Evolutionary conservation across 2,888 invertebrate species (phyloP), one percentile per base, ranked within the genome.

Genomic region (Rotaria socialis): DNA sequence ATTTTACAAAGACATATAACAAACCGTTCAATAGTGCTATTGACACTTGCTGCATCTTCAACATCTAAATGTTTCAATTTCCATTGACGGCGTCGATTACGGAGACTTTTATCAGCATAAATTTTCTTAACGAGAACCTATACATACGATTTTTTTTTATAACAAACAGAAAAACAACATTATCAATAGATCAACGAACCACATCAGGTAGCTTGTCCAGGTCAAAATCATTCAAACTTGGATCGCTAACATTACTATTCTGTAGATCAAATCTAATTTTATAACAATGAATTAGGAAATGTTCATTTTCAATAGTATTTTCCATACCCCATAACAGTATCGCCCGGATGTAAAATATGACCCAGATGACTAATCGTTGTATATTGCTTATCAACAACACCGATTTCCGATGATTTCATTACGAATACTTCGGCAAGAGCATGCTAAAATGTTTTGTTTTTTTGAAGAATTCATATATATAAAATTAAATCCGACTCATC

Each of bases 341-440:
- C 99, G 14, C 98, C 98, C 80, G 95, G 94, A 90, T 95, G 95
- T 84, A 99, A 92, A 88, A 98, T 91, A 90, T 96, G 95, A 0
- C 99, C 99, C 84, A 99, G 92, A 92, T 99, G 99, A 3, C 97
- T 96, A 88, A 95, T 94, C 14, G 95, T 94, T 90, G 96, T 96
- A 88, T 95, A 94, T 87, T 94, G 94, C 85, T 91, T 90, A 89
- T 94, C 95, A 80, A 95, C 94, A 2, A 94, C 92, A 0, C 97
- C 98, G 85, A 90, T 88, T 87, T 90, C 91, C 86, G 94, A 94
- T 35, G 95, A 94, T 90, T 94, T 94, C 0, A 96, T 95, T 1
- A 99, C 93, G 96, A 96, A 99, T 55, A 95, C 94, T 91, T 99
- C 97, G 10, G 96, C 95, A 85, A 97, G 92, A 6, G 94, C 94